Percentiles rank a stretch among this genome's conserved stretches.
Conservation (phyloP, 2,113 vertebrate species). For the Dipodomys ordii region DNA sequence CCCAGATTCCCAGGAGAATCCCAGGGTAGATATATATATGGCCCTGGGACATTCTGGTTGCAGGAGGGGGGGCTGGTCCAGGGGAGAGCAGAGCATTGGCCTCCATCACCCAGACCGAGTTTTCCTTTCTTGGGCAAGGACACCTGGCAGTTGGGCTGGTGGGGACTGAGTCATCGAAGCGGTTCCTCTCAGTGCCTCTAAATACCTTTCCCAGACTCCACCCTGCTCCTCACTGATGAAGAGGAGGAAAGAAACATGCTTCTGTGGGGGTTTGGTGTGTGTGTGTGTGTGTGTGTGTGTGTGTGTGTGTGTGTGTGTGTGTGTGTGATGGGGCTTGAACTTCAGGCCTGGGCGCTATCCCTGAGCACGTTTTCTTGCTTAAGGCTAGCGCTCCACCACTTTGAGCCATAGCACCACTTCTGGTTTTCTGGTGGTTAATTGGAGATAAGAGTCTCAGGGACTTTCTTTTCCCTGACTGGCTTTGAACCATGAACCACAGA, state of each 20-base stretch:
- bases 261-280: no score
- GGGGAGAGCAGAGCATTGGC: not conserved
- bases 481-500: no score
- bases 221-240: fast-evolving
- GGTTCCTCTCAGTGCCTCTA: not conserved
- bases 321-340: no score
- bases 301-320: no score
- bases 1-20: not conserved
- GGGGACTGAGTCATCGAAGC: not conserved
- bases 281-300: no score
- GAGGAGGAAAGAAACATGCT: not conserved
- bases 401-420: no score
- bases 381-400: no score
- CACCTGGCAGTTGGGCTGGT: not conserved
- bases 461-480: no score
- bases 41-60: not conserved
- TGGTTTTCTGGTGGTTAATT: no score
- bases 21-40: not conserved
- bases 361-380: no score
- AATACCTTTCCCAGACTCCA: not conserved
- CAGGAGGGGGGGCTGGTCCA: not conserved
- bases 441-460: no score
- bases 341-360: no score
- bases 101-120: not conserved
- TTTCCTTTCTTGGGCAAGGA: not conserved